Base-by-base conservation (phyloP, 2,888 invertebrate species). In the Bellardia bayeri region DNA sequence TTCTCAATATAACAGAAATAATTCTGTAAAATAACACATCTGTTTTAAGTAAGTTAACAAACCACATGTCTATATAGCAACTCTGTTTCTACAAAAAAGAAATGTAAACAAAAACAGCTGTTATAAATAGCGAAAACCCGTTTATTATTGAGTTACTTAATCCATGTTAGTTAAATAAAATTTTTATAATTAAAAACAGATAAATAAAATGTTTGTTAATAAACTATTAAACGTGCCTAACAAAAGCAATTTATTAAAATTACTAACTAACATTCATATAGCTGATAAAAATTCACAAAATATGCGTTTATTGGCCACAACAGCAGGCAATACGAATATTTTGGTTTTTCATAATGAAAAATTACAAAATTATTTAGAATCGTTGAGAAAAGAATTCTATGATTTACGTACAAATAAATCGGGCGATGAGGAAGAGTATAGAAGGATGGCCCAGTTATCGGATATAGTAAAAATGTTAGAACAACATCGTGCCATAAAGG, bases 401-500 rank as follows among this genome's bases (percentile, higher is more conserved):
- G 92, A 93, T n/a, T 91, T 95, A 33, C 92, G 93, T 2, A 91
- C 93, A 91, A 92, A 83, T 90, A 63, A 90, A 4, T 88, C 90
- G 16, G 90, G 90, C 14, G 64, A 64, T 42, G 45, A 72, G 30
- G 80, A 58, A 4, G 90, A 91, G 0, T 90, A 91, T 64, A 87
- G 87, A 1, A 90, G 93, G 6, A 90, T 93, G 3, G 84, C 90
- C 0, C 91, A 90, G 30, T 82, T 92, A 2, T 94, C 95, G 90
- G 95, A 95, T 1, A 93, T 96, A 11, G 95, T 96, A 0, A 93
- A 91, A 82, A 94, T 95, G 8, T 91, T 97, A 7, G 94, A 96
- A 71, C 94, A 95, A 90, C 94, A 96, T 89, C 94, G 95, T 61
- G 91, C 93, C 6, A 91, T 96, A 37, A 93, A 95, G 58, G 95